Evolutionary conservation across 2,113 vertebrate genomes (phyloP).

Genomic region (Ameiurus melas): DNA sequence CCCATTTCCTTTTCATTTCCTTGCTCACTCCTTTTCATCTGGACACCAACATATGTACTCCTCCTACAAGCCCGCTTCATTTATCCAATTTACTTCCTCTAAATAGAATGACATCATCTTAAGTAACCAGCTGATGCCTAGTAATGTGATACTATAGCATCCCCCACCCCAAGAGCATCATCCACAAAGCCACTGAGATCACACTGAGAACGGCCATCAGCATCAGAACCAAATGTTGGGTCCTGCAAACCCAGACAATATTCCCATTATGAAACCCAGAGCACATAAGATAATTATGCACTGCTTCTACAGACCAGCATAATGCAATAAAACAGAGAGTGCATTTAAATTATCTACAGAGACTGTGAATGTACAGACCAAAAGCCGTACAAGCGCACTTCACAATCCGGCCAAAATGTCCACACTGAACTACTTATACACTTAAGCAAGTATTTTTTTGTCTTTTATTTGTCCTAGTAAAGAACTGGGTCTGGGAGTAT

Average conservation of each 20-base stretch:
- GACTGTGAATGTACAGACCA: neutral
- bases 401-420: neutral
- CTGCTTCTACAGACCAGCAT: neutral
- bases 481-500: slow-evolving; percentile 39
- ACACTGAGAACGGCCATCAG: neutral
- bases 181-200: slow-evolving; percentile 30
- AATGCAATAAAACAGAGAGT: neutral
- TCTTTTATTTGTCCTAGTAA: slow-evolving; percentile 52
- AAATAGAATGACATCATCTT: slow-evolving; percentile 46
- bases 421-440: neutral
- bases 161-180: slow-evolving; percentile 18
- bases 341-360: neutral
- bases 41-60: neutral
- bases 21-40: neutral
- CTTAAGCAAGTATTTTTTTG: no score
- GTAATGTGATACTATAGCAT: slow-evolving; percentile 46
- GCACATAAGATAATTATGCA: neutral
- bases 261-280: neutral
- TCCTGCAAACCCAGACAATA: slow-evolving; percentile 13
- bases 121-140: slow-evolving; percentile 51
- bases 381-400: neutral
- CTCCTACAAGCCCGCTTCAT: neutral
- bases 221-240: neutral
- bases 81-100: neutral
- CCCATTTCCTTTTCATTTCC: neutral